Evolutionary conservation across 2,113 vertebrate species (phyloP), one percentile per base, ranked within the genome.

Genomic region (Oxygymnocypris stewartii): DNA sequence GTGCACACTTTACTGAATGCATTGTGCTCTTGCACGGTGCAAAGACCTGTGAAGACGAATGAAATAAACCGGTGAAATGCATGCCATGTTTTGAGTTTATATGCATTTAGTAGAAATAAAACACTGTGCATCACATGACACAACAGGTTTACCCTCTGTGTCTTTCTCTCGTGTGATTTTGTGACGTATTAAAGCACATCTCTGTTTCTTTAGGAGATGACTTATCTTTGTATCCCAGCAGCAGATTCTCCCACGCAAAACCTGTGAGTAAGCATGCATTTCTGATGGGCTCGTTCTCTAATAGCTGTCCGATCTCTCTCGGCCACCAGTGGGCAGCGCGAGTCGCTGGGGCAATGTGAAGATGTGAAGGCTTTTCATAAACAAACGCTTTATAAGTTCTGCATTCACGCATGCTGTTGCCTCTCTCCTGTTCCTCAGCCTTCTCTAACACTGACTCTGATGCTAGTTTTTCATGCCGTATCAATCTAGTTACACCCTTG

Each of bases 181-280:
- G 25, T 20, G 28, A n/a, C 11, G 25, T 49, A n/a, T 80, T 37
- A n/a, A 76, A 79, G 40, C 18, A 61, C 75, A 18, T 74, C n/a
- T 69, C 31, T 80, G 23, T 91, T 93, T 92, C 85, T 89, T 69
- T 90, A 99, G 97, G 97, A 97, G 92, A 93, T 99, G 95, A 98
- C 97, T 91, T 99, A 99, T 92, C 95, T 99, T 63, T 99, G 97
- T 91, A 98, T 99, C 92, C 95, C 96, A 85, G 97, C 97, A 82
- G 96, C 97, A 44, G 97, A 99, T 94, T 95, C 97, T 61, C 96
- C 97, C 79, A 96, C 96, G 8, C 97, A 99, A 93, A 96, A 99
- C 92, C 94, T 99, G 97, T 98, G 94, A 98, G 97, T 97, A 93
- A 35, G 57, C 54, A 2, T 31, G 35, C 12, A 47, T 74, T 78